Base-by-base conservation (phyloP, 2,797 vertebrate species). In the Phalanger gymnotis region DNA sequence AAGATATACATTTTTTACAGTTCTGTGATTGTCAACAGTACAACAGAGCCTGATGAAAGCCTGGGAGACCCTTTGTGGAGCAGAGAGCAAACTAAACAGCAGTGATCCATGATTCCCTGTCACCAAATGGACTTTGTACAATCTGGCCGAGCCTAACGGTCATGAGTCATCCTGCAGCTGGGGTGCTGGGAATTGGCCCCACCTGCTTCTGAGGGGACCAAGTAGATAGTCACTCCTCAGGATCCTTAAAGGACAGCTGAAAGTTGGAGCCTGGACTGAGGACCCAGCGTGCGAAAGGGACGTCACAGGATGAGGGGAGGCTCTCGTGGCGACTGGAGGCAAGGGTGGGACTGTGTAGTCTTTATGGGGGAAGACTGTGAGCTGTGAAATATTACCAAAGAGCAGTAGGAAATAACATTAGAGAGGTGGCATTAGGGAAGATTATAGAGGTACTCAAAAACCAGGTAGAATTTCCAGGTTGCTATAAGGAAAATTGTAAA, bases 21-120 rank as follows among this genome's bases (percentile, higher is more conserved):
- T 53, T 97, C 73, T 66, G 55, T 90, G 11, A 91, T 55, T 92
- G 53, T 90, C 54, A 95, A 81, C 93, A 87, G n/a, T n/a, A n/a
- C 51, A 34, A 95, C 28, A 95, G 81, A 96, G 90, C 0, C 94
- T 92, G 55, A 81, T 61, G 51, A 56, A 90, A 92, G 58, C 73
- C 28, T n/a, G 53, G 92, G 54, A 97, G 92, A 94, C 31, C 40
- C 54, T 53, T 92, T 81, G 54, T 54, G 25, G 27, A 94, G 90
- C 93, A 53, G 93, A 92, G 54, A 93, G 96, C 81, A 96, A 96
- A 96, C 73, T 40, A 94, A 92, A 81, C 93, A 66, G 56, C 22
- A 47, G 55, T 56, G 51, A 90, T 56, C 54, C 54, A 19, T 13
- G 47, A 90, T 57, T 51, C 25, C 40, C 91, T 54, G 34, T 12